Percentiles rank a stretch among this genome's conserved stretches.
Evolutionary conservation across 2,113 vertebrate genomes (phyloP).

Genomic region (Rostratula benghalensis): DNA sequence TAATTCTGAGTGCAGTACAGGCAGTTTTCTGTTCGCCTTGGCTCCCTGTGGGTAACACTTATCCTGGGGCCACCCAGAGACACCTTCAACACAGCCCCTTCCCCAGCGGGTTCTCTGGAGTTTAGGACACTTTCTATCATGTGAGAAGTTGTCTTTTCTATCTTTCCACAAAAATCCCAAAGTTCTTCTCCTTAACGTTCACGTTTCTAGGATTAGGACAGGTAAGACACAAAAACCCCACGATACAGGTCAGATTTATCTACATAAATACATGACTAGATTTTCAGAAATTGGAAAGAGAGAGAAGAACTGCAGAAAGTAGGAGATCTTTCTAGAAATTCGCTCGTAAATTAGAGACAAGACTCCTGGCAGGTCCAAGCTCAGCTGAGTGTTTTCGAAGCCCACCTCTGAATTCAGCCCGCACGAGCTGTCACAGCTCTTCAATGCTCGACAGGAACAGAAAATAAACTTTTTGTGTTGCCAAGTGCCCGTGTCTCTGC

Average conservation of each 20-base stretch:
- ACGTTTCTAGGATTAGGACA: not conserved
- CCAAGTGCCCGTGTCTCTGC: not conserved
- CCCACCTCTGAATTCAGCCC: not conserved
- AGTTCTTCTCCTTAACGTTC: not conserved
- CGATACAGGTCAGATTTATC: rapidly evolving
- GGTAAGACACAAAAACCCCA: not conserved
- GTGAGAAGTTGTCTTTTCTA: rapidly evolving
- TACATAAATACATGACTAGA: too few relatives aligned
- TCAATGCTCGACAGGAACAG: not conserved
- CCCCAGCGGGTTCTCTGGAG: not conserved
- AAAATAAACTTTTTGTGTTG: not conserved
- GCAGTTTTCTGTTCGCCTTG: not conserved
- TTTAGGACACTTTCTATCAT: not conserved
- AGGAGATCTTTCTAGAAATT: not conserved
- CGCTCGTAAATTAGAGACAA: not conserved
- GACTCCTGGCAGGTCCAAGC: rapidly evolving
- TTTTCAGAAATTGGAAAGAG: not conserved
- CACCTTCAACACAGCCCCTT: not conserved
- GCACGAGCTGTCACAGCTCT: not conserved
- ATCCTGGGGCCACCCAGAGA: not conserved
- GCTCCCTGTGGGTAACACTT: not conserved
- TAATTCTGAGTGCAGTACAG: rapidly evolving
- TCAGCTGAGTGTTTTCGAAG: not conserved
- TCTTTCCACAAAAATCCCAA: not conserved
- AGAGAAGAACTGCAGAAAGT: not conserved